A percentile compares a stretch with the other conserved stretches of the same genome.
phyloP scores from a whole-genome alignment of 2,888 invertebrate species.

The Metalampra italica region DNA sequence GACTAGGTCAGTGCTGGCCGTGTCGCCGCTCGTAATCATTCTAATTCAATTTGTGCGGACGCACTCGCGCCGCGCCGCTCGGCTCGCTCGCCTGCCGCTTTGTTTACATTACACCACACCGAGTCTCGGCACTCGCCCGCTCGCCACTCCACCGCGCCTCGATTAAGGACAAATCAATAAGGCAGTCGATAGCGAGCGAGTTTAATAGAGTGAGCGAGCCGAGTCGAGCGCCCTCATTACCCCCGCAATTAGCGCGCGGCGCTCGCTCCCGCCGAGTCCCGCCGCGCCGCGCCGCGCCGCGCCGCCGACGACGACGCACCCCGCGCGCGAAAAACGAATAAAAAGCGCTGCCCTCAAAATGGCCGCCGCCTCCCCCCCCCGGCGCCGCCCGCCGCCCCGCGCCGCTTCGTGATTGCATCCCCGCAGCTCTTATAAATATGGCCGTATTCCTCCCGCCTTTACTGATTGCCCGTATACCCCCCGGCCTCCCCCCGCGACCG shows the following conservation, averaged over 20 bases:
- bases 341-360: constrained; percentile 85
- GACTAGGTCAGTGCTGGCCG: constrained; percentile 27
- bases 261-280: constrained; percentile 17
- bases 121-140: constrained; percentile 41
- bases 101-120: constrained; percentile 60
- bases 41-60: constrained; percentile 64
- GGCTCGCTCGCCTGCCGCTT: constrained; percentile 33
- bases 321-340: constrained; percentile 76
- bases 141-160: constrained; percentile 54
- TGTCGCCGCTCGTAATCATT: constrained; percentile 47
- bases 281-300: too few relatives aligned
- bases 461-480: constrained; percentile 80
- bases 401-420: constrained; percentile 79
- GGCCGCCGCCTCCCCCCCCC: constrained; percentile 80
- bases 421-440: constrained; percentile 80
- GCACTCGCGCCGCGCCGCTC: constrained; percentile 34
- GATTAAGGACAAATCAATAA: constrained; percentile 77
- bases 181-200: constrained; percentile 69
- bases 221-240: constrained; percentile 77
- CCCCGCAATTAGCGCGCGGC: constrained; percentile 78
- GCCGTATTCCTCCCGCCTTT: constrained; percentile 80
- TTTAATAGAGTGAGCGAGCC: constrained; percentile 76
- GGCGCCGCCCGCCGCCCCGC: constrained; percentile 68
- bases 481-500: constrained; percentile 75
- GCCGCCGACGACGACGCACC: constrained; percentile 66